Evolutionary conservation across 2,797 vertebrate species (phyloP), one percentile per base, ranked within the genome.

Genomic region (Parotocinclus haroldoi): DNA sequence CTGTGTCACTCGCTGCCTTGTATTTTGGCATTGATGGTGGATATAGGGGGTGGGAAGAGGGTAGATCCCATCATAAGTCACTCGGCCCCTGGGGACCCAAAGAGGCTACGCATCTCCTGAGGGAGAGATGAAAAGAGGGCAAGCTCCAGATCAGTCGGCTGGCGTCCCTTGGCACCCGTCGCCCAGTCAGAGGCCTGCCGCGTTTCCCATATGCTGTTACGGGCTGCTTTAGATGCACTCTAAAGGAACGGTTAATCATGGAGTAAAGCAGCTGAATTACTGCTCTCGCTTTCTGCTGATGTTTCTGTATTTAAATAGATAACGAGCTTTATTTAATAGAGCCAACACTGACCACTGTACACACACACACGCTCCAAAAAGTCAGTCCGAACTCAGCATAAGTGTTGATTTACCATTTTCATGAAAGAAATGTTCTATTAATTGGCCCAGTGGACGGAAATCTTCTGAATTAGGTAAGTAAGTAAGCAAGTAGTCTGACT

Each of bases 181-280:
- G 27, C 78, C 48, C 78, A 72, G 77, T 79, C 39, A 45, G 78
- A 66, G 78, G 75, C 79, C 74, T 76, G 71, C 79, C 58, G 69
- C 89, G 81, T 87, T 88, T 91, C 86, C 89, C 90, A 90, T 91
- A 91, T 91, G 90, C 75, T 79, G 82, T 76, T 86, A 73, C 71
- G 79, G 71, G 63, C 76, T 14, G 75, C 12, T 60, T 37, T 45
- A 51, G 44, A 45, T 54, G 40, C n/a, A 9, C 19, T 16, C 9
- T 9, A 44, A 27, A 9, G 12, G 40, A 56, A 65, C 42, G 56
- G 44, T 66, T 57, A 40, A 57, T 12, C 13, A 5, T 51, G 59
- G 16, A 50, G 49, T 27, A 17, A 42, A 44, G 39, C 7, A 44
- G 9, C 7, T 44, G 9, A 1, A 44, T 44, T 44, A 44, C 42